Conservation (phyloP, 2,113 vertebrate species). For the Neolamprologus sp. region DNA sequence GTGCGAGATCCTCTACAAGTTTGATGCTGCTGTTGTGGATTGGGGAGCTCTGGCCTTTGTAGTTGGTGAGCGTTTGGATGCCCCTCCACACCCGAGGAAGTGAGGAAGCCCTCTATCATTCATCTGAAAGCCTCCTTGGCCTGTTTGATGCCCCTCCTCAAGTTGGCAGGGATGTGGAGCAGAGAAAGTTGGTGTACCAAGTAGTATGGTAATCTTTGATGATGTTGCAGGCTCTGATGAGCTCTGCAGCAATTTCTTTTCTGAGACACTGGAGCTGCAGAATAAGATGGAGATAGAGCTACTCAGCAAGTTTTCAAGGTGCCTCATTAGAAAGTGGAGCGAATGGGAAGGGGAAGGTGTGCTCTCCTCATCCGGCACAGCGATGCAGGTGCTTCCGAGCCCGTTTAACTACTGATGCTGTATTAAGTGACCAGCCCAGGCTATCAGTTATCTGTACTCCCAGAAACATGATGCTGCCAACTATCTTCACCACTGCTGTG, state of each 20-base stretch:
- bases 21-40: neutral
- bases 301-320: neutral
- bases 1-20: fast-evolving
- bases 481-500: neutral
- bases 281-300: neutral
- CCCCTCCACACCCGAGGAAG: fast-evolving
- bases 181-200: neutral
- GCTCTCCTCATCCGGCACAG: neutral
- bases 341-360: neutral
- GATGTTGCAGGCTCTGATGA: neutral
- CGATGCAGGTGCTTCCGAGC: neutral
- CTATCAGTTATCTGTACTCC: neutral
- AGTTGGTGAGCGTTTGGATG: neutral
- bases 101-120: neutral
- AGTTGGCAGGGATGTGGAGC: neutral
- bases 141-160: neutral
- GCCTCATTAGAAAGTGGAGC: neutral
- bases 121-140: neutral
- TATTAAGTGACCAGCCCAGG: neutral
- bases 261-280: neutral
- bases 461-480: neutral
- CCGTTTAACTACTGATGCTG: neutral
- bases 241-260: neutral
- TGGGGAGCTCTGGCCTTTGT: fast-evolving
- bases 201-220: neutral